These are phyloP conservation scores for Parnassius mnemosyne DNA, from an alignment of 2,888 invertebrate genomes.

Conservation along the genomic window DNA sequence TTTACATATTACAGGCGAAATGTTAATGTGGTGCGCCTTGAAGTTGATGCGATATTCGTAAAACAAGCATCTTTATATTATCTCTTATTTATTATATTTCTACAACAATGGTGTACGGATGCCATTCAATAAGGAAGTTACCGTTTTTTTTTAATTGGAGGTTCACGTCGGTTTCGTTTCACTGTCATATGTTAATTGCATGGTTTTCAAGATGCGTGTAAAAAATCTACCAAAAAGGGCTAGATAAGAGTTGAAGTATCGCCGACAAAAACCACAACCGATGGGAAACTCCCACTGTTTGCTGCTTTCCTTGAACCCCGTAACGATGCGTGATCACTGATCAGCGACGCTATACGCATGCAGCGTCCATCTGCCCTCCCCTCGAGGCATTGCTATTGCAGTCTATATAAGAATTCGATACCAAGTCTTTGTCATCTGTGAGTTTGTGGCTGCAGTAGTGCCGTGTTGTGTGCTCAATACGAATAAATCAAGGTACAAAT, in stretches of 20 bases:
- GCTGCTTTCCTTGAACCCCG: constrained; percentile 48
- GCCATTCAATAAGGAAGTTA: constrained; percentile 5
- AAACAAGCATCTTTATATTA: background rate
- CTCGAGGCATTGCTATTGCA: constrained; percentile 51
- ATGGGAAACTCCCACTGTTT: constrained; percentile 3
- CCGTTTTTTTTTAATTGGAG: background rate
- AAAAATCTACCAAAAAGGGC: constrained; percentile 5
- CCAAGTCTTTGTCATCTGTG: constrained; percentile 63
- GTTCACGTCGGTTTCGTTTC: background rate
- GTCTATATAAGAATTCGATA: constrained; percentile 73
- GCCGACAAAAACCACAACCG: background rate
- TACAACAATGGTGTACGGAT: background rate
- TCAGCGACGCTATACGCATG: constrained; percentile 33
- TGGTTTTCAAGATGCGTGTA: constrained; percentile 6
- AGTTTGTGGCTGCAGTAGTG: constrained; percentile 70
- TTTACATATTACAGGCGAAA: background rate
- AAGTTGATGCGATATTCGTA: background rate
- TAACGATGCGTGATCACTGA: constrained; percentile 41
- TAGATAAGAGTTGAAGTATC: background rate
- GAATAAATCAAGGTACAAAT: constrained; percentile 54
- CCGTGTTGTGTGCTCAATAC: constrained; percentile 68
- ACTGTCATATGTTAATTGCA: constrained; percentile 3
- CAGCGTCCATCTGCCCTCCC: constrained; percentile 54
- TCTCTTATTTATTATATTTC: constrained; percentile 1
- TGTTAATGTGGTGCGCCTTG: background rate